Evolutionary conservation across 2,113 vertebrate species (phyloP), one percentile per base, ranked within the genome.

Genomic region (Oncorhynchus tshawytscha): DNA sequence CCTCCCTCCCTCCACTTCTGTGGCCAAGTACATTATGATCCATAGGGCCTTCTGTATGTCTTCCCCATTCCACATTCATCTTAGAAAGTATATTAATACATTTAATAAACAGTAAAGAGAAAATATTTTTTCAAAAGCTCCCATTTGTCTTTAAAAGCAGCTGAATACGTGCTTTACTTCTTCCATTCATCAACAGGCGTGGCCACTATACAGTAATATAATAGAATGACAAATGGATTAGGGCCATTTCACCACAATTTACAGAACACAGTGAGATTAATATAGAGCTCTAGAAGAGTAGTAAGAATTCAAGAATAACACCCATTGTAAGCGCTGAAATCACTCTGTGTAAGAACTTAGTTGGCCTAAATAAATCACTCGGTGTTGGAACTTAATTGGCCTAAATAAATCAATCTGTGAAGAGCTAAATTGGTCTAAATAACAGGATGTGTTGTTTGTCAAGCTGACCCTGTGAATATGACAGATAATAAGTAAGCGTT

Each of bases 31-130:
- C 73, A 90, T 84, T 80, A 90, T 93, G 92, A 92, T 92, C 80
- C 79, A 91, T 89, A 80, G 86, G 71, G 72, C 73, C 84, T 83
- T 1, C 85, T 83, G 74, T 77, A 84, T 71, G 78, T 78, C 77
- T 24, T 78, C 79, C 81, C 83, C 27, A 82, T 87, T 90, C 84
- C 88, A 88, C 89, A 93, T 94, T 94, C 88, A 93, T 93, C 92
- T 93, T 92, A 91, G 90, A 89, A 91, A 92, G 87, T 86, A 85
- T 91, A 91, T 93, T 93, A 93, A 92, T 93, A 94, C 92, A 92
- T 87, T 89, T 93, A 92, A 93, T 93, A 94, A 93, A 91, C 88
- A 90, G 87, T 90, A 91, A 91, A 91, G 89, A 85, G 87, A 84
- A 84, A 87, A 76, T 77, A 85, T 89, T 90, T 89, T 91, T 93